Evolutionary conservation across 2,888 invertebrate species (phyloP).

Genomic region (Rhingia campestris): DNA sequence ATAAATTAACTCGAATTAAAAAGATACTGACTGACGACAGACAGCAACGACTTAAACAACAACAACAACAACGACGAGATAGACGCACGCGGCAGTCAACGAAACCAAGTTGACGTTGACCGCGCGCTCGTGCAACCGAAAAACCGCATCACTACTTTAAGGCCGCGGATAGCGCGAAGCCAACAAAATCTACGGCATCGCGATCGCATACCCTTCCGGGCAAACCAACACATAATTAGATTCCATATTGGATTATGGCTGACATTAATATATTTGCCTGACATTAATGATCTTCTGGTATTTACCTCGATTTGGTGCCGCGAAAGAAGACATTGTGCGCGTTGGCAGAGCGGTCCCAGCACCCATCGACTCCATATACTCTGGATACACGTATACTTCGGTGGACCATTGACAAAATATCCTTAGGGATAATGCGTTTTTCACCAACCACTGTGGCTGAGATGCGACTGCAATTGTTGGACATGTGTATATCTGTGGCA

Average conservation of each 20-base stretch:
- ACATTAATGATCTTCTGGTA: constrained; percentile 77
- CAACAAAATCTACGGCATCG: constrained; percentile 49
- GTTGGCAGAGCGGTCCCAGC: constrained; percentile 20
- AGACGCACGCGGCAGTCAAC: background rate
- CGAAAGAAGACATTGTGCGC: constrained; percentile 69
- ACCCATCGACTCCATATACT: constrained; percentile 36
- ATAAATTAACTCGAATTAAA: constrained; percentile 71
- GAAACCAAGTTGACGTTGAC: constrained; percentile 44
- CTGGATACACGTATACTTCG: constrained; percentile 29
- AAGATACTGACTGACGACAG: constrained; percentile 56
- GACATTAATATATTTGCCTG: constrained; percentile 77
- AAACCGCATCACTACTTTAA: constrained; percentile 35
- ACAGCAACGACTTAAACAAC: constrained; percentile 20
- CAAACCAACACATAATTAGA: constrained; percentile 76
- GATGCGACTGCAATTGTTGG: constrained; percentile 37
- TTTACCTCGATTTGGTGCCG: constrained; percentile 76
- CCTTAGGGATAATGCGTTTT: constrained; percentile 66
- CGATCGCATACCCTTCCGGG: constrained; percentile 60
- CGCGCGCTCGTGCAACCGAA: constrained; percentile 64
- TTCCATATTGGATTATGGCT: constrained; percentile 76
- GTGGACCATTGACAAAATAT: constrained; percentile 71
- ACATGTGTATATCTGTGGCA: constrained; percentile 40
- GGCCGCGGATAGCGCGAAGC: constrained; percentile 5
- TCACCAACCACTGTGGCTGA: background rate
- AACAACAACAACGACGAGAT: constrained; percentile 1